phyloP scores from a whole-genome alignment of 2,113 vertebrate genomes.

The Cinclus cinclus region DNA sequence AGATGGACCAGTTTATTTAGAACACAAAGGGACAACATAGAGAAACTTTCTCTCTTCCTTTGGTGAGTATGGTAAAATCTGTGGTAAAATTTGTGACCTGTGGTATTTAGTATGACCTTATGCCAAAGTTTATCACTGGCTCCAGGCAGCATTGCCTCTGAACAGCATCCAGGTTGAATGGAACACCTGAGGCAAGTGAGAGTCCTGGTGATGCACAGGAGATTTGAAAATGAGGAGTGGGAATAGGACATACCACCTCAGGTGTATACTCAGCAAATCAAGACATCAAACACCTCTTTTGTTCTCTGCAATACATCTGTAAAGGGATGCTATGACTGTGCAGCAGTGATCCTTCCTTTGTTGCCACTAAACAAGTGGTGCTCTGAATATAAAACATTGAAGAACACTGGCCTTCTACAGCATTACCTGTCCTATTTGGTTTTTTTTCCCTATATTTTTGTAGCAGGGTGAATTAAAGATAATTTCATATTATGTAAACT shows the following conservation, averaged over 20 bases:
- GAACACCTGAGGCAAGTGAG: neutral
- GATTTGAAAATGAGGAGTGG: neutral
- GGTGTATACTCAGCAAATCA: neutral
- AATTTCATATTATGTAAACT: neutral
- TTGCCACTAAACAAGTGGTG: neutral
- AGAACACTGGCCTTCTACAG: neutral
- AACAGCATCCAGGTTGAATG: neutral
- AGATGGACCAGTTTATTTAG: no score
- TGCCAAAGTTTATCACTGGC: neutral
- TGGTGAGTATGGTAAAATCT: neutral
- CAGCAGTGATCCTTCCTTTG: neutral
- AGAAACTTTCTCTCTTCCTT: neutral
- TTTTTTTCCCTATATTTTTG: neutral
- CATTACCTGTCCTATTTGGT: neutral
- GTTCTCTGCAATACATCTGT: neutral
- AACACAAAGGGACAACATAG: neutral
- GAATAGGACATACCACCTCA: neutral
- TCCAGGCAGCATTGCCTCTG: neutral
- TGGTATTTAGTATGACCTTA: neutral
- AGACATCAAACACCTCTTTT: neutral
- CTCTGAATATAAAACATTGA: neutral
- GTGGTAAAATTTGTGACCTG: neutral
- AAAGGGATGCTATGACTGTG: neutral
- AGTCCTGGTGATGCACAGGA: neutral
- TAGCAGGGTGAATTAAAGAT: neutral